A percentile compares a stretch with the other conserved stretches of the same genome.
These are phyloP conservation scores for Thrips palmi DNA, from an alignment of 1,140 invertebrate species.

Conservation along the genomic window DNA sequence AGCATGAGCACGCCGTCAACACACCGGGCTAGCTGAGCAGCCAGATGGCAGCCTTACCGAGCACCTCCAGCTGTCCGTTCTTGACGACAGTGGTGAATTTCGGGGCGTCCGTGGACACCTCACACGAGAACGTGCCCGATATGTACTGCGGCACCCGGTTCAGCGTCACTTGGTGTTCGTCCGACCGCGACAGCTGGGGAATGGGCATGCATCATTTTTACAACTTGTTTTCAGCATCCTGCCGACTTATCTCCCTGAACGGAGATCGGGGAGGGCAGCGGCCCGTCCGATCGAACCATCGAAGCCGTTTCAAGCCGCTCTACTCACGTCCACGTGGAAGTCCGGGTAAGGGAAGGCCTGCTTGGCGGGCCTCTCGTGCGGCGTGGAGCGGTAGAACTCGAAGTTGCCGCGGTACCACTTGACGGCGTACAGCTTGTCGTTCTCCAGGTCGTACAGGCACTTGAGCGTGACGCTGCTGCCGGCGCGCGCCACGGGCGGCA, in stretches of 20 bases:
- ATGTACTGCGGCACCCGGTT: slow-evolving; percentile 15
- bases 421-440: slow-evolving; percentile 58
- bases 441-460: slow-evolving; percentile 61
- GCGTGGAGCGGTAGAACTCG: slow-evolving; percentile 42
- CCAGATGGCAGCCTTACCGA: slow-evolving; percentile 50
- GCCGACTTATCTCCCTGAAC: no score
- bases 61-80: slow-evolving; percentile 45
- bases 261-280: background rate
- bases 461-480: slow-evolving; percentile 48
- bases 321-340: slow-evolving; percentile 38
- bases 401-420: slow-evolving; percentile 64
- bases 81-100: slow-evolving; percentile 44
- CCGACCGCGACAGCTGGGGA: slow-evolving; percentile 12
- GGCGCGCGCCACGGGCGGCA: slow-evolving; percentile 43
- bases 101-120: slow-evolving; percentile 26
- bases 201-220: slow-evolving; percentile 2
- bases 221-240: background rate
- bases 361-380: slow-evolving; percentile 30
- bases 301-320: background rate
- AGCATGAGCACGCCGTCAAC: no score
- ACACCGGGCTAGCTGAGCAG: no score
- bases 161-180: slow-evolving; percentile 18
- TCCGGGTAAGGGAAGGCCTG: slow-evolving; percentile 34
- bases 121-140: slow-evolving; percentile 24
- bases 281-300: background rate